Conservation (phyloP, 37 sponge, comb jelly and placozoan species). For the Ephydatia muelleri region DNA sequence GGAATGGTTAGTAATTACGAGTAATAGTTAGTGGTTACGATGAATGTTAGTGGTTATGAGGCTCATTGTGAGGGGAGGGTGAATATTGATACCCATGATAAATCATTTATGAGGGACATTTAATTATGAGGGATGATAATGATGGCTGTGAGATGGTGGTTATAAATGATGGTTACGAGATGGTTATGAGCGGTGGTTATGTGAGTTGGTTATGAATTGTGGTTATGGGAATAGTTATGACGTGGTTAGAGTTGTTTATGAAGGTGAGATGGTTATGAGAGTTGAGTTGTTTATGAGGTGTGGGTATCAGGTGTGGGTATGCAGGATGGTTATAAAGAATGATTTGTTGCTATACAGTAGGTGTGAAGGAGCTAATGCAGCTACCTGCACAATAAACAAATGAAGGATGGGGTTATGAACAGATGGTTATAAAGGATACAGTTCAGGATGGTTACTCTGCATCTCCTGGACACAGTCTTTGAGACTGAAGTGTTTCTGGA, state of each 20-base stretch:
- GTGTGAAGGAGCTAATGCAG: background rate
- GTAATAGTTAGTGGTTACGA: no score
- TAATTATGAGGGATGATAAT: no score
- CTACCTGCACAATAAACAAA: no score
- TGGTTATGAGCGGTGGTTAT: background rate
- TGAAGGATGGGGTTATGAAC: background rate
- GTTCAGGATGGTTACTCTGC: constrained; percentile 20
- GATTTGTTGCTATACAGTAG: no score
- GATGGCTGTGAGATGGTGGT: no score
- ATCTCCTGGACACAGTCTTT: constrained; percentile 12
- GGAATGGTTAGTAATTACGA: no score
- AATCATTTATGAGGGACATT: no score
- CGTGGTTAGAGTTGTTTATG: background rate
- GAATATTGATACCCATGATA: no score
- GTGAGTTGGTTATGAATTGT: background rate
- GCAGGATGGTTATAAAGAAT: background rate
- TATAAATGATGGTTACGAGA: background rate
- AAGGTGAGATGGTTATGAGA: background rate
- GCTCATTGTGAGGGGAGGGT: no score
- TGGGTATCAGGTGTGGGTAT: background rate
- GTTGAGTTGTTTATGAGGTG: background rate
- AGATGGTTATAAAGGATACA: constrained; percentile 28
- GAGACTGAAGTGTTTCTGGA: constrained; percentile 60
- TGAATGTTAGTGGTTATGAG: no score
- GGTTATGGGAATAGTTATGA: background rate